Evolutionary conservation across 92 coral and sea anemone genomes (phyloP), one percentile per base, ranked within the genome.

Genomic region (Diadumene lineata): DNA sequence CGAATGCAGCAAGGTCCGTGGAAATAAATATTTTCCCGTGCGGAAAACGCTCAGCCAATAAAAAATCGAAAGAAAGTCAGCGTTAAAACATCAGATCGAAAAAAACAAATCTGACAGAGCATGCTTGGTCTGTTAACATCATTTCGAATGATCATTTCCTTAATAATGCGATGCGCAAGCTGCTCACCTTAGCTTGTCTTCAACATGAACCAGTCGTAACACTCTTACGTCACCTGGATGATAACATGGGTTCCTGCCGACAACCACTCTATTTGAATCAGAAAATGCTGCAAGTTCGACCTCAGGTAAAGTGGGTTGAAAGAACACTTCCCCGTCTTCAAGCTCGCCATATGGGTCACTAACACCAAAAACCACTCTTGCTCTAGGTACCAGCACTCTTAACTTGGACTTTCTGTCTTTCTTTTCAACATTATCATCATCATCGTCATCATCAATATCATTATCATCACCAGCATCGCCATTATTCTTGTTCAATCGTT

Each of bases 181-280:
- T 18, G 26, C 22, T 31, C 24, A 57, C 77, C 70, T 55, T 0
- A 34, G 53, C 55, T 38, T 64, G n/a, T 74, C 81, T 64, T 58
- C 79, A 17, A 65, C 50, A 25, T 73, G 31, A 0, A 63, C 81
- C n/a, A 86, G 81, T 28, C 58, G 71, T 55, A 89, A 58, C 10
- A 85, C 85, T n/a, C 82, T 83, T 11, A 89, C 76, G 50, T 89
- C 90, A 24, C 90, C 90, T 11, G 94, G 94, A 50, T 86, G 74
- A 56, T 81, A 81, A 26, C 93, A 84, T 4, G 87, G 89, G 58
- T 73, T 68, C 43, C 85, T 69, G 34, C 77, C 87, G 13, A 85
- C 90, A 21, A 84, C 72, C 50, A 89, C 71, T 43, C 61, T 11
- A 11, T 58, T 70, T 7, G 81, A 56, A 24, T 33, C 60, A 44